Percentiles rank a stretch among this genome's conserved stretches.
Conservation (phyloP, 1,140 invertebrate species). For the Zeugodacus cucurbitae region DNA sequence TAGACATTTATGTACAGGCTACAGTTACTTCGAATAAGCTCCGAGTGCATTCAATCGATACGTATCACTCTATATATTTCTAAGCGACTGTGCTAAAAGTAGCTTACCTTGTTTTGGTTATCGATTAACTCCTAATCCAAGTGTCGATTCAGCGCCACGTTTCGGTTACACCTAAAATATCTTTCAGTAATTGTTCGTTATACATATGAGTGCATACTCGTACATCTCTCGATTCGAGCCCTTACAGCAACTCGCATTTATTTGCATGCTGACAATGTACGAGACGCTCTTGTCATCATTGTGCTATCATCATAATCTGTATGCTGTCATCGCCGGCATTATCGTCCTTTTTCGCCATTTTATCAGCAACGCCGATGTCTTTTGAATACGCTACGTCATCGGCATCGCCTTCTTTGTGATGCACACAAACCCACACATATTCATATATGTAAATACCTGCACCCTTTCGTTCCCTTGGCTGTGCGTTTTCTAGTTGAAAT, state of each 20-base stretch:
- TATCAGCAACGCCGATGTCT: neutral
- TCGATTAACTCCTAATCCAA: no score
- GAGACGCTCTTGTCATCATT: neutral
- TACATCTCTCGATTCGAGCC: neutral
- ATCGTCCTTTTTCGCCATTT: neutral
- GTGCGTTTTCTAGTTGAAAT: neutral
- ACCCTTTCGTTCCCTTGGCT: neutral
- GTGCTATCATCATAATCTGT: no score
- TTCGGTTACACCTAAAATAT: neutral
- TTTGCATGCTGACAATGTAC: neutral
- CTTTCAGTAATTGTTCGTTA: neutral
- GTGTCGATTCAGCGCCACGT: no score
- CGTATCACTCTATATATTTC: no score
- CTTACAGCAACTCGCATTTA: neutral
- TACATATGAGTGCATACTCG: neutral
- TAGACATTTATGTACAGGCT: neutral
- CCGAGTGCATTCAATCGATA: no score
- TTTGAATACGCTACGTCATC: neutral
- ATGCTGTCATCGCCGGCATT: neutral
- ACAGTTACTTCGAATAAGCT: no score
- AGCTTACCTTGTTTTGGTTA: no score
- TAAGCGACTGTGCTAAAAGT: no score
- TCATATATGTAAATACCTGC: neutral
- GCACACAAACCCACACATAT: neutral
- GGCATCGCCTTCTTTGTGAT: neutral